Conservation (phyloP, 2,888 invertebrate genomes). For the Sarcophaga rosellei region DNA sequence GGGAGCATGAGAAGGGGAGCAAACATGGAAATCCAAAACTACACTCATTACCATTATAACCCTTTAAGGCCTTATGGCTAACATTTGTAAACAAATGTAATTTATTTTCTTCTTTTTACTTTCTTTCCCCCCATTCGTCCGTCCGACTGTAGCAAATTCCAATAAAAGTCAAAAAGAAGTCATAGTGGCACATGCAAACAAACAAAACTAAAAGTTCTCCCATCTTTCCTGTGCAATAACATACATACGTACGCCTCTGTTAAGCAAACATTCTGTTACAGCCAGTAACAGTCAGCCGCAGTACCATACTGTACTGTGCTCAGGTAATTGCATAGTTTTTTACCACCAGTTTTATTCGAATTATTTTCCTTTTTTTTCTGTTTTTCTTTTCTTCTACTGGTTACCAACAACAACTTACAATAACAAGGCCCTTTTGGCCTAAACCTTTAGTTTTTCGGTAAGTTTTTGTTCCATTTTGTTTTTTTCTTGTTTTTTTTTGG, state of each 20-base stretch:
- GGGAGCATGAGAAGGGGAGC: too few relatives aligned
- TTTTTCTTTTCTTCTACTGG: neutral
- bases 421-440: constrained; percentile 57
- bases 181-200: constrained; percentile 34
- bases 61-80: constrained; percentile 9
- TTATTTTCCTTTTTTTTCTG: constrained; percentile 3
- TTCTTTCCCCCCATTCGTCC: too few relatives aligned
- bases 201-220: constrained; percentile 1
- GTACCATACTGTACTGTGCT: too few relatives aligned
- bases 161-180: constrained; percentile 65
- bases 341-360: neutral
- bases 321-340: constrained; percentile 63
- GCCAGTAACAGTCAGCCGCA: neutral
- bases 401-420: constrained; percentile 6
- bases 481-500: constrained; percentile 32
- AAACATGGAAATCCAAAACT: neutral
- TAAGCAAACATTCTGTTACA: constrained; percentile 60
- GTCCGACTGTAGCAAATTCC: constrained; percentile 47
- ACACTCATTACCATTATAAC: constrained; percentile 21
- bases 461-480: neutral
- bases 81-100: constrained; percentile 41
- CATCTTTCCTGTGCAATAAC: too few relatives aligned
- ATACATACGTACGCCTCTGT: constrained; percentile 39
- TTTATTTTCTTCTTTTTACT: too few relatives aligned
- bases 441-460: constrained; percentile 43